Conservation (phyloP, 2,888 invertebrate species). For the Caenorhabditis sp. region DNA sequence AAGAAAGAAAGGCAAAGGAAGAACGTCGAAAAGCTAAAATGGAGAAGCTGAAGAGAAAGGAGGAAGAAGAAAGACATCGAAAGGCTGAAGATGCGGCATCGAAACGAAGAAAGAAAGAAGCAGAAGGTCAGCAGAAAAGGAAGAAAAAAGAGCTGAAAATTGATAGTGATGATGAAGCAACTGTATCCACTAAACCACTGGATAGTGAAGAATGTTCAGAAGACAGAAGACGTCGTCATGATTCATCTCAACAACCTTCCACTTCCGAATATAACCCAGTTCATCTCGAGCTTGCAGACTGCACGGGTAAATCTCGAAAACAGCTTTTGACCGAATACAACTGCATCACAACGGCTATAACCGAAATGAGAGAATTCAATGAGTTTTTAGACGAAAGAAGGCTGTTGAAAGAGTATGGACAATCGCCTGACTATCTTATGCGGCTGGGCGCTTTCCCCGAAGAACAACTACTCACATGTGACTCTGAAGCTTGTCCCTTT, state of each 20-base stretch:
- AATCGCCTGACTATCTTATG: not conserved
- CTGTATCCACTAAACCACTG: not conserved
- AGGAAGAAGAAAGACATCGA: slow-evolving; percentile 34
- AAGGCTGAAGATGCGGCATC: slow-evolving; percentile 33
- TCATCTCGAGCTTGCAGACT: slow-evolving; percentile 17
- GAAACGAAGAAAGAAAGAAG: slow-evolving; percentile 42
- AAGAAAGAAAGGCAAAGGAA: slow-evolving; percentile 17
- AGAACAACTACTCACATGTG: slow-evolving; percentile 54
- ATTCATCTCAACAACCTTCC: slow-evolving; percentile 19
- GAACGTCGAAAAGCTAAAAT: slow-evolving; percentile 30
- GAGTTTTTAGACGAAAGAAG: slow-evolving; percentile 47
- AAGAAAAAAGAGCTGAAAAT: not conserved
- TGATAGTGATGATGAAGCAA: slow-evolving; percentile 2
- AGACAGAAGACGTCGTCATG: not conserved
- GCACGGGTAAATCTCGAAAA: slow-evolving; percentile 39
- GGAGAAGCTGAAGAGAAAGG: slow-evolving; percentile 41
- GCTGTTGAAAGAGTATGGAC: slow-evolving; percentile 59
- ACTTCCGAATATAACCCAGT: slow-evolving; percentile 6
- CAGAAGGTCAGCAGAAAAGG: slow-evolving; percentile 23
- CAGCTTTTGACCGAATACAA: slow-evolving; percentile 48
- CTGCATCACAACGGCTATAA: slow-evolving; percentile 26
- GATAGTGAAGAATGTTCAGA: slow-evolving; percentile 21
- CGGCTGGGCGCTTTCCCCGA: slow-evolving; percentile 38
- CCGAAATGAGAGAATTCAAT: slow-evolving; percentile 49
- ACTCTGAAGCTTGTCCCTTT: slow-evolving; percentile 62